Evolutionary conservation across 2,113 vertebrate genomes (phyloP).

Genomic region (Sceloporus tristichus): DNA sequence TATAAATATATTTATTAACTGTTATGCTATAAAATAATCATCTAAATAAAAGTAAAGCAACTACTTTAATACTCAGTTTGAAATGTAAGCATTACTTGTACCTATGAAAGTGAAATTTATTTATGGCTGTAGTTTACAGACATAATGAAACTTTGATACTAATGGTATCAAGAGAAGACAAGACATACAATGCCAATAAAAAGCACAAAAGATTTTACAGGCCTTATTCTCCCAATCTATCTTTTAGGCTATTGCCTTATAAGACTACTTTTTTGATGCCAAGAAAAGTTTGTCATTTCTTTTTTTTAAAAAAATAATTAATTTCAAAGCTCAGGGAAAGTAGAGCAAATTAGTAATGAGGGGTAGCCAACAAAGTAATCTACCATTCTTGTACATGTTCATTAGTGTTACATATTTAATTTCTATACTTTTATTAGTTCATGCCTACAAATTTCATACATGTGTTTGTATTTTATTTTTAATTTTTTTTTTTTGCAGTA

Average conservation of each 20-base stretch:
- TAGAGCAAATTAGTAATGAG: fast-evolving
- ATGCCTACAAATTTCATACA: slow-evolving; percentile 10
- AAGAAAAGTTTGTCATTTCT: fast-evolving
- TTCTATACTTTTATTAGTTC: slow-evolving; percentile 20
- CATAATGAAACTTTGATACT: slow-evolving; percentile 29
- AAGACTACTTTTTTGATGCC: background rate
- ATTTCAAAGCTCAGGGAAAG: fast-evolving
- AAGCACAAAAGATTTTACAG: slow-evolving; percentile 1
- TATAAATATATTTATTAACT: fast-evolving
- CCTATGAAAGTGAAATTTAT: background rate
- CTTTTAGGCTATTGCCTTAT: background rate
- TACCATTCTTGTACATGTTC: slow-evolving; percentile 57
- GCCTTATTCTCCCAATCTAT: background rate
- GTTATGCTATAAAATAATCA: background rate
- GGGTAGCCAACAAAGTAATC: background rate
- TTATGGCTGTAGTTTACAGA: slow-evolving; percentile 26
- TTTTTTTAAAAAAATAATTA: slow-evolving; percentile 20
- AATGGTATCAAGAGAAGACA: slow-evolving; percentile 26
- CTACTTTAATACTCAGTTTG: slow-evolving; percentile 8
- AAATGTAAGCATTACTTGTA: slow-evolving; percentile 31
- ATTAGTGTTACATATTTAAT: slow-evolving; percentile 62
- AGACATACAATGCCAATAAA: background rate
- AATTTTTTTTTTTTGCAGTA: background rate
- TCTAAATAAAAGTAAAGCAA: background rate
- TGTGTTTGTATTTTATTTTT: background rate